Evolutionary conservation across 2,888 invertebrate genomes (phyloP), one percentile per base, ranked within the genome.

Genomic region (Microdon myrmicae): DNA sequence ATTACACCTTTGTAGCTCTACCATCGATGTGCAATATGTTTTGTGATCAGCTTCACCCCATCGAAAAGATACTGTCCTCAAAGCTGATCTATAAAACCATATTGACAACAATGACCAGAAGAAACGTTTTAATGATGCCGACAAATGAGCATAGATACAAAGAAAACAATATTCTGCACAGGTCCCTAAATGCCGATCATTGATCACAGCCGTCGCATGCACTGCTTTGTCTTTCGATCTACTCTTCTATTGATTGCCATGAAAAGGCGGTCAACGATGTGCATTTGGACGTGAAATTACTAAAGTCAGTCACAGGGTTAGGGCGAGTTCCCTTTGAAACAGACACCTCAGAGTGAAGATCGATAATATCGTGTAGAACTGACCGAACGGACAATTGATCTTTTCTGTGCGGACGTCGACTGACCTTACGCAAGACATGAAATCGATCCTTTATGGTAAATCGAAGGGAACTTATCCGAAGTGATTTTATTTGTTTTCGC

Each of bases 221-320:
- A 26, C 41, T 47, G 41, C 31, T 51, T 49, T 31, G 34, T 34
- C 34, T 59, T 47, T 8, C 22, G 14, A 58, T 53, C 29, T 29
- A 28, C 16, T 45, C 31, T 26, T 55, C 41, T 29, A 31, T 35
- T 67, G 55, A 60, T 66, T 44, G 60, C 60, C 68, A 67, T 68
- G 56, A 68, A 68, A 68, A 68, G 68, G 67, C 68, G 67, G 60
- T 67, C 68, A 68, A 41, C 66, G 60, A 66, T 64, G 67, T 55
- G 53, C 67, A 68, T 56, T 68, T 54, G 44, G 44, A 54, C 66
- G 68, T 68, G 67, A 68, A 68, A 68, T 68, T 68, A 60, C 45
- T 54, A 32, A 47, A 43, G 41, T 41, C 56, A 48, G 29, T 51
- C 54, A 37, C 16, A 38, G 23, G 12, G 16, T 3, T 13, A 23